phyloP scores from a whole-genome alignment of 1,140 invertebrate species.

The Holcopasites calliopsidis region DNA sequence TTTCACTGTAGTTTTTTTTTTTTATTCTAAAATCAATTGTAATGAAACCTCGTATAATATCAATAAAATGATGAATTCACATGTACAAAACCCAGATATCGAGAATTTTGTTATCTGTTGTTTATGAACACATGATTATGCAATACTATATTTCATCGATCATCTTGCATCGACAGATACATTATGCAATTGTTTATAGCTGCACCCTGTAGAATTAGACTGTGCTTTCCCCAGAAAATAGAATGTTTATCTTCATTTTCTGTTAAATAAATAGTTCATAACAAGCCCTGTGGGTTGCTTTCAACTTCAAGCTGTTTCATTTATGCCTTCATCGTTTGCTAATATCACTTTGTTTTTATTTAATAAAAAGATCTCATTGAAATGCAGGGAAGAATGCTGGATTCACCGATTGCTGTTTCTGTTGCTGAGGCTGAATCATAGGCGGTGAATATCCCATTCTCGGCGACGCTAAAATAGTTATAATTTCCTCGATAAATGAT shows the following conservation, averaged over 20 bases:
- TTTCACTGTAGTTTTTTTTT: slow-evolving; percentile 2
- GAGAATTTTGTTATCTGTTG: neutral
- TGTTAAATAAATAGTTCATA: slow-evolving; percentile 40
- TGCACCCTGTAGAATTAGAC: slow-evolving; percentile 40
- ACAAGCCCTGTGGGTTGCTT: slow-evolving; percentile 3
- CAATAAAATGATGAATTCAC: neutral
- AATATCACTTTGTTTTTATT: slow-evolving; percentile 14
- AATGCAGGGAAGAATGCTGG: slow-evolving; percentile 76
- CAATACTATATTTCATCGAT: slow-evolving; percentile 35
- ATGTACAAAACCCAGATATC: neutral
- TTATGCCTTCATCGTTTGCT: slow-evolving; percentile 30
- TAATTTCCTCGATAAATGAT: neutral
- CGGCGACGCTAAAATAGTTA: slow-evolving; percentile 50
- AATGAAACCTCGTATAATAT: slow-evolving; percentile 1
- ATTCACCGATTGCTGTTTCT: slow-evolving; percentile 66
- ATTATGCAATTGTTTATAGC: slow-evolving; percentile 28
- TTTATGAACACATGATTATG: slow-evolving; percentile 46
- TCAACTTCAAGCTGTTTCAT: slow-evolving; percentile 21
- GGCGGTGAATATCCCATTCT: slow-evolving; percentile 65
- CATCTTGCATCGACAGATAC: slow-evolving; percentile 36
- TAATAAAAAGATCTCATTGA: slow-evolving; percentile 78
- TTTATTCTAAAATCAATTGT: neutral
- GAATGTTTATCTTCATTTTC: slow-evolving; percentile 42
- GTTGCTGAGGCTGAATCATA: slow-evolving; percentile 60
- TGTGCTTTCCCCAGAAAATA: slow-evolving; percentile 37